phyloP scores from a whole-genome alignment of 2,797 vertebrate genomes.

The Sebastes steindachneri region DNA sequence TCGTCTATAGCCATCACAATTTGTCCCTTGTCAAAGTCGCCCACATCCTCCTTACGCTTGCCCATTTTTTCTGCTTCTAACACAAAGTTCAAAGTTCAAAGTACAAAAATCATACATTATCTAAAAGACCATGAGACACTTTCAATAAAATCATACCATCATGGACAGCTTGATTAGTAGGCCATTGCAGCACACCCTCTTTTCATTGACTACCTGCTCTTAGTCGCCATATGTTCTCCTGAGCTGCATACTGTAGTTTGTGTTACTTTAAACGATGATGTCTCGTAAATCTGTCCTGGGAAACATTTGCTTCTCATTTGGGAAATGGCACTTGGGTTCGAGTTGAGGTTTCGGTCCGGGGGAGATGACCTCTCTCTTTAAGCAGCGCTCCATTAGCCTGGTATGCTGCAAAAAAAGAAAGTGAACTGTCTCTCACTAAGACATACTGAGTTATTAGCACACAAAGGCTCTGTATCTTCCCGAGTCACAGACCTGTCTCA shows the following conservation, averaged over 20 bases:
- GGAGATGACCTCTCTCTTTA: slow-evolving; percentile 28
- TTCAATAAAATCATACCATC: slow-evolving; percentile 1
- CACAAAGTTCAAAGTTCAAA: too few species aligned
- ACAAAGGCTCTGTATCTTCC: slow-evolving; percentile 28
- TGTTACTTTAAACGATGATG: slow-evolving; percentile 23
- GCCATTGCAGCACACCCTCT: slow-evolving; percentile 4
- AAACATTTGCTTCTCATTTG: slow-evolving; percentile 70
- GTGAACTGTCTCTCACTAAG: slow-evolving; percentile 14
- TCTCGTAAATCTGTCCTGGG: slow-evolving; percentile 50
- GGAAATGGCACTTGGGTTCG: slow-evolving; percentile 26
- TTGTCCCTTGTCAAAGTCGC: too few species aligned
- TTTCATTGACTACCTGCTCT: slow-evolving; percentile 22
- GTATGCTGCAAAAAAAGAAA: slow-evolving; percentile 17
- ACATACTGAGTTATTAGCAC: slow-evolving; percentile 60
- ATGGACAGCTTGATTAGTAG: slow-evolving; percentile 30
- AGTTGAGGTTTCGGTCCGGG: slow-evolving; percentile 17
- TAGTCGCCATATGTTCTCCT: slow-evolving; percentile 29
- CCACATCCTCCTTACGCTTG: too few species aligned
- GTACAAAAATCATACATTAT: neutral
- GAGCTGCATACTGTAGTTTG: slow-evolving; percentile 30
- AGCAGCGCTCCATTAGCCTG: slow-evolving; percentile 22
- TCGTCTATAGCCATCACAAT: too few species aligned
- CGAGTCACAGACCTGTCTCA: slow-evolving; percentile 31
- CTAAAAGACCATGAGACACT: slow-evolving; percentile 1
- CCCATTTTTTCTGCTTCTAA: too few species aligned